Percentiles rank a stretch among this genome's conserved stretches.
These are phyloP conservation scores for Synaphobranchus kaupii DNA, from an alignment of 2,797 vertebrate species.

Conservation along the genomic window DNA sequence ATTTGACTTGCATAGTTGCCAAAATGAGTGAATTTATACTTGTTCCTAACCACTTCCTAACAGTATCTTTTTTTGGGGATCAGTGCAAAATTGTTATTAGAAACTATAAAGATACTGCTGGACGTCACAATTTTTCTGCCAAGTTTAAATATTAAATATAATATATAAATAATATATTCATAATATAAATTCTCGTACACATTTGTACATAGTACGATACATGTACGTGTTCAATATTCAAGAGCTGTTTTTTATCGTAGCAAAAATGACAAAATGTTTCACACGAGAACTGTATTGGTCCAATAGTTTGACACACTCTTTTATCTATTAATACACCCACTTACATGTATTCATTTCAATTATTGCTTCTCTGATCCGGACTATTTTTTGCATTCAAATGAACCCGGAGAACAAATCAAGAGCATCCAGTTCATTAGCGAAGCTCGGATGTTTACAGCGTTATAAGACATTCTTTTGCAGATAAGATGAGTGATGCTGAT, in stretches of 20 bases:
- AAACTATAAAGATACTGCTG: too few species aligned
- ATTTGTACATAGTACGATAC: too few species aligned
- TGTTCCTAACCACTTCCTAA: too few species aligned
- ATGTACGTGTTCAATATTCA: neutral
- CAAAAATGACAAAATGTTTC: neutral
- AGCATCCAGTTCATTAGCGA: conserved; percentile 52
- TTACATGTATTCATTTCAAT: conserved; percentile 8
- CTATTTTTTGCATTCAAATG: neutral
- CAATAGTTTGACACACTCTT: neutral
- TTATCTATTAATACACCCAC: neutral
- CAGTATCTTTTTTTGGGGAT: too few species aligned
- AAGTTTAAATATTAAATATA: too few species aligned
- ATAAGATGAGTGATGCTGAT: conserved; percentile 46
- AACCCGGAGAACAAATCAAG: neutral
- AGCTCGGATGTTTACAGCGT: conserved; percentile 55
- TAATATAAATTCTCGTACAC: too few species aligned
- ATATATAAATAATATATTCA: too few species aligned
- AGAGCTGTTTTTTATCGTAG: neutral
- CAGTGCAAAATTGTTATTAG: too few species aligned
- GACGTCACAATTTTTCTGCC: too few species aligned
- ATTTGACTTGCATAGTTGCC: too few species aligned
- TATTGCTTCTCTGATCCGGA: neutral
- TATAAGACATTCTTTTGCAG: conserved; percentile 48
- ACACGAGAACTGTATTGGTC: neutral
- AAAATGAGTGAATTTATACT: too few species aligned